phyloP scores from a whole-genome alignment of 2,113 vertebrate species.

The Heterocephalus glaber region DNA sequence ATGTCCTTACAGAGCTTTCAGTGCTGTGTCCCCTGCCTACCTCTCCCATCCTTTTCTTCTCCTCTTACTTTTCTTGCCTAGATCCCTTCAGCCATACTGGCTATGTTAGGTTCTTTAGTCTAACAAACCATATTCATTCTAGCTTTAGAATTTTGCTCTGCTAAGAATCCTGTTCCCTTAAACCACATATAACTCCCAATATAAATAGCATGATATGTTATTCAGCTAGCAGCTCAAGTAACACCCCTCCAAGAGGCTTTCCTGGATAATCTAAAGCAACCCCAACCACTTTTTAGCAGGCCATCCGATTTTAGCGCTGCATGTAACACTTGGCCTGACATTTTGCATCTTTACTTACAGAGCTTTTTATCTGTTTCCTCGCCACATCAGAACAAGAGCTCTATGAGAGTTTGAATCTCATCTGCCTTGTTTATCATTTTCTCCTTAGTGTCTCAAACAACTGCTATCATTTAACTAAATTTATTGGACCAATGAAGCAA shows the following conservation, averaged over 20 bases:
- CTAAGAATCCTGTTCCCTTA: not conserved
- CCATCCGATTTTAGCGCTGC: not conserved
- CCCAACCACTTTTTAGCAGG: not conserved
- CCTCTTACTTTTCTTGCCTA: not conserved
- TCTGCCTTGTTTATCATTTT: not conserved
- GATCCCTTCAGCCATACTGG: not conserved
- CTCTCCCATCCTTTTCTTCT: not conserved
- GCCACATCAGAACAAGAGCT: not conserved
- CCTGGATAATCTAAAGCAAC: not conserved
- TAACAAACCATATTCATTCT: not conserved
- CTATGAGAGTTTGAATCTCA: not conserved
- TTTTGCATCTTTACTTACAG: not conserved
- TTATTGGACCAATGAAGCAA: not conserved
- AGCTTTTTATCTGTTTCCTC: not conserved
- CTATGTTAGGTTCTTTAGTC: not conserved
- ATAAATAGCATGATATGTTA: not conserved
- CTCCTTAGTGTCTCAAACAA: not conserved
- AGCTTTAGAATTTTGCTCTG: not conserved
- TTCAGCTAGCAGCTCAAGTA: not conserved
- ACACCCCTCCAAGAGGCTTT: not conserved
- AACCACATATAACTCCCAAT: not conserved
- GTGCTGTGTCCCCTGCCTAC: not conserved
- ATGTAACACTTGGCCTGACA: not conserved
- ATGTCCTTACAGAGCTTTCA: not conserved
- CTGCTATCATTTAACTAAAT: not conserved